These are phyloP conservation scores for Chelon labrosus DNA, from an alignment of 2,797 vertebrate genomes.

Conservation along the genomic window DNA sequence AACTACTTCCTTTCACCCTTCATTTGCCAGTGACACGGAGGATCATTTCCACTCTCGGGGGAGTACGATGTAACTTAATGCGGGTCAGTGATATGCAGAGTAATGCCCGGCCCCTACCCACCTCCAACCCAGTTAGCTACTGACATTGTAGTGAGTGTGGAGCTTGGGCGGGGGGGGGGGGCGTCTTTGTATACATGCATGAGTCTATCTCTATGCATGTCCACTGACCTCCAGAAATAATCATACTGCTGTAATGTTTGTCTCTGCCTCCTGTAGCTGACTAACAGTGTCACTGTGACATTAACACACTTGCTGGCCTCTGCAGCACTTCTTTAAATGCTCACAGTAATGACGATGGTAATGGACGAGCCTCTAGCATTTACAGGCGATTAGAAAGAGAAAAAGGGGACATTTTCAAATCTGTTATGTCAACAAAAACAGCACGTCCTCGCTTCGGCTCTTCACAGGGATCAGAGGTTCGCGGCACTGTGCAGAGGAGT, in stretches of 20 bases:
- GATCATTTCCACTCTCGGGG: constrained; percentile 66
- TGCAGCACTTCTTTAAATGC: constrained; percentile 10
- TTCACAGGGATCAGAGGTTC: constrained; percentile 12
- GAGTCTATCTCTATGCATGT: constrained; percentile 17
- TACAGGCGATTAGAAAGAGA: not conserved
- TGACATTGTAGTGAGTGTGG: constrained; percentile 20
- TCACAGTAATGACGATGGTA: constrained; percentile 20
- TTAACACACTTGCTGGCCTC: constrained; percentile 49
- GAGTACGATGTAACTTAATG: constrained; percentile 64
- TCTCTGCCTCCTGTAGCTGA: constrained; percentile 7
- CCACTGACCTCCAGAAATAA: constrained; percentile 24
- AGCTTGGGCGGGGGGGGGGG: constrained; percentile 12
- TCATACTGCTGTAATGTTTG: constrained; percentile 20
- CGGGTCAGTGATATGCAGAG: constrained; percentile 65
- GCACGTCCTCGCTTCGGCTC: constrained; percentile 7
- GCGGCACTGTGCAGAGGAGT: not conserved
- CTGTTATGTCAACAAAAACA: constrained; percentile 26
- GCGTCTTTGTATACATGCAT: constrained; percentile 9
- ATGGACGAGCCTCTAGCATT: constrained; percentile 3
- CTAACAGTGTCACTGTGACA: constrained; percentile 56
- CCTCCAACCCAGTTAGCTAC: constrained; percentile 66
- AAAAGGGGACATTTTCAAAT: not conserved
- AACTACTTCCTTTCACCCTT: constrained; percentile 53
- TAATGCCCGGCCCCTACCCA: constrained; percentile 46
- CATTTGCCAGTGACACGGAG: constrained; percentile 60